Conservation (phyloP, 2,113 vertebrate genomes). For the Uria lomvia region DNA sequence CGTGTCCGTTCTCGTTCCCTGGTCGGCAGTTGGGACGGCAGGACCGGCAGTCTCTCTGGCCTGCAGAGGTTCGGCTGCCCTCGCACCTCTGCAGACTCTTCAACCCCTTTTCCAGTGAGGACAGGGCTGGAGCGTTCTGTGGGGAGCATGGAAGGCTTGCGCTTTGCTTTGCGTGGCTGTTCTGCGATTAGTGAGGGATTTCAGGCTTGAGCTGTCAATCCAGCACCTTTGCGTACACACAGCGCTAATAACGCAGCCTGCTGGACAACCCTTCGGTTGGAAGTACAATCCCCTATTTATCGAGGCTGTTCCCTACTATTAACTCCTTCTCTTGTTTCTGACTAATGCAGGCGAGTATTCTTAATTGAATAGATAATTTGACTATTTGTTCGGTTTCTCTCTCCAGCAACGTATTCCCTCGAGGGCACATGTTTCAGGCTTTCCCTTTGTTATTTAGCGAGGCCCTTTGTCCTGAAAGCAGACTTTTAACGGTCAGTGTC, state of each 20-base stretch:
- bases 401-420: constrained; percentile 3
- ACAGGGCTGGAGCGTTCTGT: not conserved
- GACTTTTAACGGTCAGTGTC: constrained; percentile 46
- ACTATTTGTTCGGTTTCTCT: constrained; percentile 24
- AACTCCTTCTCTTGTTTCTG: constrained; percentile 13
- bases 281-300: constrained; percentile 37
- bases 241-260: not conserved
- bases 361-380: constrained; percentile 39
- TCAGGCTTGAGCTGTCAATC: constrained; percentile 43
- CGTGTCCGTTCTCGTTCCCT: not conserved
- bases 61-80: not conserved
- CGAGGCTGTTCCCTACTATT: not conserved
- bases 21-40: not conserved
- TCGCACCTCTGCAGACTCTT: not conserved
- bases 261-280: not conserved
- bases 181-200: constrained; percentile 42
- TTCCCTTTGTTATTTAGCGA: constrained; percentile 22
- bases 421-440: constrained; percentile 17
- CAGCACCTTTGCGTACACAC: not conserved
- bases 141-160: not conserved
- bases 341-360: not conserved
- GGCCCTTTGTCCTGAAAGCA: constrained; percentile 26
- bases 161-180: constrained; percentile 1
- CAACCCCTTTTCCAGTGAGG: not conserved
- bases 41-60: not conserved